Percentiles rank a stretch among this genome's conserved stretches.
These are phyloP conservation scores for Oxycera nigricornis DNA, from an alignment of 2,888 invertebrate species.

Conservation along the genomic window DNA sequence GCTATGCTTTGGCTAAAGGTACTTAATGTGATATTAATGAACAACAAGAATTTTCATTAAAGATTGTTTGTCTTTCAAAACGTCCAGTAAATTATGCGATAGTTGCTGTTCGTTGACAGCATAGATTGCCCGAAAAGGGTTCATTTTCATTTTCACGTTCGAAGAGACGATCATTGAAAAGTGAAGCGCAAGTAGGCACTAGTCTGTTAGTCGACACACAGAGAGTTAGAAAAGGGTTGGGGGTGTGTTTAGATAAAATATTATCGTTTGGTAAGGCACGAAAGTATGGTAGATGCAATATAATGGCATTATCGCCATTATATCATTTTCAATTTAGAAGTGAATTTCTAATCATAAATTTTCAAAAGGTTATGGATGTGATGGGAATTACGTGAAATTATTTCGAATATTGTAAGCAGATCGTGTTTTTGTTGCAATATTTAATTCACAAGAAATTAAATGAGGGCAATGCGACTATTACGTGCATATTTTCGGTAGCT, in stretches of 20 bases:
- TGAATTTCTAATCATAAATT: slow-evolving; percentile 23
- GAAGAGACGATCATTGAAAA: slow-evolving; percentile 14
- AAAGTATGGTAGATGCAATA: slow-evolving; percentile 13
- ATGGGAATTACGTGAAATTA: slow-evolving; percentile 20
- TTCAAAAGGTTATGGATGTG: slow-evolving; percentile 22
- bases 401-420: slow-evolving; percentile 1
- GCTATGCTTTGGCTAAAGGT: slow-evolving; percentile 41
- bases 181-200: not conserved
- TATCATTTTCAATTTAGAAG: slow-evolving; percentile 24
- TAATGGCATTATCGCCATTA: slow-evolving; percentile 17
- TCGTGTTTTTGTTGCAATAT: too few species aligned
- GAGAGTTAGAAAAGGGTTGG: not conserved
- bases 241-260: slow-evolving; percentile 3
- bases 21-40: slow-evolving; percentile 72
- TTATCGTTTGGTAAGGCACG: not conserved
- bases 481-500: too few species aligned
- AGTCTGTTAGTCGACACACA: not conserved
- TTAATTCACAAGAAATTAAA: too few species aligned
- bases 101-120: slow-evolving; percentile 51
- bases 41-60: slow-evolving; percentile 73
- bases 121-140: slow-evolving; percentile 49
- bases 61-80: slow-evolving; percentile 70
- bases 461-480: too few species aligned
- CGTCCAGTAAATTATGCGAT: slow-evolving; percentile 67
- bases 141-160: slow-evolving; percentile 33